A percentile compares a stretch with the other conserved stretches of the same genome.
These are phyloP conservation scores for Phocoena phocoena DNA, from an alignment of 2,113 vertebrate species.

Conservation along the genomic window DNA sequence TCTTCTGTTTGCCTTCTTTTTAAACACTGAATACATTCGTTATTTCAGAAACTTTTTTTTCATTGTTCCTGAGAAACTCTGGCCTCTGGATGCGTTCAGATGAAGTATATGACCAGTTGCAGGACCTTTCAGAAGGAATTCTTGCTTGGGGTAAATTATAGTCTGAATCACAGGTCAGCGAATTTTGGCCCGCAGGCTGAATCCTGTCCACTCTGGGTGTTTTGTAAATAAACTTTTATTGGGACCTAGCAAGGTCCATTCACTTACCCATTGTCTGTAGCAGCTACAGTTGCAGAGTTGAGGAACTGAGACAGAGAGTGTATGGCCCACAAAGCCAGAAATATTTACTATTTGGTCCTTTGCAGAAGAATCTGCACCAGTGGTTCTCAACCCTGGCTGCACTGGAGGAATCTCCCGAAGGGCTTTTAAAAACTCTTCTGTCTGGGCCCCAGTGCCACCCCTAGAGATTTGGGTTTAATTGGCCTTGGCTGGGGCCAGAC, in stretches of 20 bases:
- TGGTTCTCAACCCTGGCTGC: not conserved
- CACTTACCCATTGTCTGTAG: not conserved
- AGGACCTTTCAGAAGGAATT: conserved; percentile 36
- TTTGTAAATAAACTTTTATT: conserved; percentile 17
- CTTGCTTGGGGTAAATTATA: not conserved
- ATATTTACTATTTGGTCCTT: not conserved
- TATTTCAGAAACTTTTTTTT: conserved; percentile 13
- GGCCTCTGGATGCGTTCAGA: not conserved
- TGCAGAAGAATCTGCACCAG: not conserved
- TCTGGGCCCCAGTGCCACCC: not conserved
- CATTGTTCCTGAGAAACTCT: conserved; percentile 46
- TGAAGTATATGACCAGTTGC: conserved; percentile 11
- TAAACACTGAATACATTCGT: not conserved
- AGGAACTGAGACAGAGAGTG: not conserved
- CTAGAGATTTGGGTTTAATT: not conserved
- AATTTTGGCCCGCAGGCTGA: not conserved
- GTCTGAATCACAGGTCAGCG: not conserved
- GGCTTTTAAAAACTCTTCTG: not conserved
- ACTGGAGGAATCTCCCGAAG: not conserved
- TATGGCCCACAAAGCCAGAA: not conserved
- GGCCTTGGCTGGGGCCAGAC: not conserved
- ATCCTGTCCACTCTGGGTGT: not conserved
- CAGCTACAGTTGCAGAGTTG: not conserved
- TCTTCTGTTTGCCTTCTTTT: conserved; percentile 32
- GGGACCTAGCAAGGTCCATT: not conserved